Conservation (phyloP, 2,113 vertebrate genomes). For the Paratilapia polleni region DNA sequence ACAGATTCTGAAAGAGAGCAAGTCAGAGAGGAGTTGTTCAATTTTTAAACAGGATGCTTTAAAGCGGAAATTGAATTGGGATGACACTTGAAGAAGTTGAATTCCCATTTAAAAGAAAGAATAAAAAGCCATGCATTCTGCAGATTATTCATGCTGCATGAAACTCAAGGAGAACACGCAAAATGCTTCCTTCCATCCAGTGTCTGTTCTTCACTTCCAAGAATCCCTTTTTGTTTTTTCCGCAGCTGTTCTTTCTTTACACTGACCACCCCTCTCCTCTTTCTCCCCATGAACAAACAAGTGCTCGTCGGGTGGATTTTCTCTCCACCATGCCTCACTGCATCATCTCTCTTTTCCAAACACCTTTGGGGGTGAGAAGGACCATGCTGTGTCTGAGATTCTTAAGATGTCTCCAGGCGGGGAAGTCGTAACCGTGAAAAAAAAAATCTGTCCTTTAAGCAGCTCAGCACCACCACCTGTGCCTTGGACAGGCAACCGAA, state of each 20-base stretch:
- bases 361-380: conserved; percentile 34
- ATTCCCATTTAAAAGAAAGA: conserved; percentile 16
- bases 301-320: conserved; percentile 45
- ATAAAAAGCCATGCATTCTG: background rate
- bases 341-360: conserved; percentile 37
- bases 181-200: background rate
- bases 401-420: conserved; percentile 32
- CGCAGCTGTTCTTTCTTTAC: conserved; percentile 11
- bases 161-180: background rate
- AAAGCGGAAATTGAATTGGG: conserved; percentile 67
- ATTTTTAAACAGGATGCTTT: conserved; percentile 71
- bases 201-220: background rate
- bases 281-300: conserved; percentile 45
- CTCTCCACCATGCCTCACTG: conserved; percentile 35
- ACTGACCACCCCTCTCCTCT: conserved; percentile 16
- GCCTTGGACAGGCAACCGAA: background rate
- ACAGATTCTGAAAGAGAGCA: conserved; percentile 9
- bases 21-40: conserved; percentile 49
- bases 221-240: background rate
- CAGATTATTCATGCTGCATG: conserved; percentile 37
- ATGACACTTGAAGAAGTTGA: conserved; percentile 25
- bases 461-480: background rate
- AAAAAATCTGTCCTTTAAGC: conserved; percentile 18
- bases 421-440: conserved; percentile 6
- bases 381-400: conserved; percentile 41